These are phyloP conservation scores for Grus americana DNA, from an alignment of 2,113 vertebrate species.

Conservation along the genomic window DNA sequence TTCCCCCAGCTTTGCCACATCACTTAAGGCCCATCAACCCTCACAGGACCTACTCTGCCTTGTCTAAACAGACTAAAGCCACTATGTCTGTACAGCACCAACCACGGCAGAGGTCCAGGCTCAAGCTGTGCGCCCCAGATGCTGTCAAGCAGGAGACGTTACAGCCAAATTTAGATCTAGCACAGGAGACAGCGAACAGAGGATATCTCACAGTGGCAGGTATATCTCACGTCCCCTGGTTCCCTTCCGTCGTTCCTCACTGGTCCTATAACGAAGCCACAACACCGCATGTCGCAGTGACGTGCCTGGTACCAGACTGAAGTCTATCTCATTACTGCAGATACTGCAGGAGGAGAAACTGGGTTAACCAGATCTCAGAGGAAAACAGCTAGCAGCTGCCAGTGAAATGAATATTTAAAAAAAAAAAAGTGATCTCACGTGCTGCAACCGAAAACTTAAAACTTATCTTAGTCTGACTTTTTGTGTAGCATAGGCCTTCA, in stretches of 20 bases:
- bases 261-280: background rate
- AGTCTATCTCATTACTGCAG: background rate
- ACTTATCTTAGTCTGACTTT: background rate
- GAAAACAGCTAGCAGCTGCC: background rate
- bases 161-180: background rate
- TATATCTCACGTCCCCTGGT: background rate
- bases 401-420: background rate
- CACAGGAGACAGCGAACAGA: background rate
- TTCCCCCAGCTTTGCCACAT: background rate
- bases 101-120: background rate
- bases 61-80: background rate
- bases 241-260: background rate
- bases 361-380: background rate
- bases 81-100: background rate
- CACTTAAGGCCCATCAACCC: accelerated
- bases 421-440: background rate
- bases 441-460: background rate
- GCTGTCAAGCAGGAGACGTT: background rate
- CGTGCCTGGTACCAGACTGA: background rate
- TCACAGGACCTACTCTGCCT: background rate
- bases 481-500: accelerated
- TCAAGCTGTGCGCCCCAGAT: background rate
- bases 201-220: background rate
- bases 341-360: background rate
- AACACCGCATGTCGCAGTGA: accelerated